phyloP scores from a whole-genome alignment of 2,888 invertebrate genomes.

The Stenoptilia bipunctidactyla region DNA sequence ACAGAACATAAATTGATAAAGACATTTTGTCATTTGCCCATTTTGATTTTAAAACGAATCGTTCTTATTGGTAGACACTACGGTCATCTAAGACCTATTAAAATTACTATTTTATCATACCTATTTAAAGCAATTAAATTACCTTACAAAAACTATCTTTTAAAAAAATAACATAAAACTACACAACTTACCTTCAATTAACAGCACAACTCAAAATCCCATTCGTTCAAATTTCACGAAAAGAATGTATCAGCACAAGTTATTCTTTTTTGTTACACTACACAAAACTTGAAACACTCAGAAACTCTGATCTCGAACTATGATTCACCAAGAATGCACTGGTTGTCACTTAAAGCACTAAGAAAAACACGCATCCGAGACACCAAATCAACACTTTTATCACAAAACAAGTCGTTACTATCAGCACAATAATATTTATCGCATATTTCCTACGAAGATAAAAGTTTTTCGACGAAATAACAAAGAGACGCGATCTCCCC shows the following conservation, averaged over 20 bases:
- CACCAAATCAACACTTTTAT: constrained; percentile 27
- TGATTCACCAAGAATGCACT: constrained; percentile 42
- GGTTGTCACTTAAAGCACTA: constrained; percentile 32
- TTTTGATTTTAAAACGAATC: too few species aligned
- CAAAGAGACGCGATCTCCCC: constrained; percentile 35
- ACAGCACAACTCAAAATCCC: constrained; percentile 6
- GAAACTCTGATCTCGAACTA: constrained; percentile 24
- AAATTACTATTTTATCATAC: too few species aligned
- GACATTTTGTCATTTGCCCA: too few species aligned
- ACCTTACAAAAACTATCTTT: too few species aligned
- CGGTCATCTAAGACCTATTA: too few species aligned
- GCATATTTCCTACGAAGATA: constrained; percentile 35
- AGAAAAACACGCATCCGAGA: constrained; percentile 31
- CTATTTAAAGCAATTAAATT: too few species aligned
- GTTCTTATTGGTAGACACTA: too few species aligned
- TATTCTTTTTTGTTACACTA: not conserved
- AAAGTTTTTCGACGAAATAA: constrained; percentile 43
- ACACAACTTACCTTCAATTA: constrained; percentile 16
- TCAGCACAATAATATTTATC: constrained; percentile 30
- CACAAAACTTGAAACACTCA: not conserved
- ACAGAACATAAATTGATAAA: too few species aligned
- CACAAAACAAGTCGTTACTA: not conserved
- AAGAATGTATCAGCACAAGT: not conserved
- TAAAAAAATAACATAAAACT: not conserved
- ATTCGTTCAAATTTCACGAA: not conserved